phyloP scores from a whole-genome alignment of 2,113 vertebrate genomes.

The Canis aureus region DNA sequence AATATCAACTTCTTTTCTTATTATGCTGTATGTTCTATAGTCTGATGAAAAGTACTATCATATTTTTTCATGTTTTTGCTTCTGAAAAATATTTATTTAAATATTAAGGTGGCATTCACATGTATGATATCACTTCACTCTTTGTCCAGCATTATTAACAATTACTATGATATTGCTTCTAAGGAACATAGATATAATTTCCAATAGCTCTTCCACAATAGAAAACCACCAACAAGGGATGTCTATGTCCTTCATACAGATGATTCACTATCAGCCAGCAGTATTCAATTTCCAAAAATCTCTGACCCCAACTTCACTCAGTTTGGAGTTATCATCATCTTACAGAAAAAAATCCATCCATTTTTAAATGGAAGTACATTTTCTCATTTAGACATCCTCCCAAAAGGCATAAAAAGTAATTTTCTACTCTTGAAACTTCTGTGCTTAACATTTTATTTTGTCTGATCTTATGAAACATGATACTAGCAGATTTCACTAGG shows the following conservation, averaged over 20 bases:
- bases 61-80: constrained; percentile 65
- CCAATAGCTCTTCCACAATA: constrained; percentile 48
- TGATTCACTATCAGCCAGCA: neutral
- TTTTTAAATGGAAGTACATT: constrained; percentile 78
- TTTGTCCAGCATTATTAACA: neutral
- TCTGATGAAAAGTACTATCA: constrained; percentile 15
- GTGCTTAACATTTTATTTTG: constrained; percentile 80
- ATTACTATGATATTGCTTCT: constrained; percentile 8
- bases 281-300: constrained; percentile 15
- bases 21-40: constrained; percentile 54
- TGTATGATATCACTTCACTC: neutral
- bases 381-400: constrained; percentile 81
- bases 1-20: constrained; percentile 67
- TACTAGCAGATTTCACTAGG: constrained; percentile 67
- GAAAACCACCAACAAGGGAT: neutral
- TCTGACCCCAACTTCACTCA: neutral
- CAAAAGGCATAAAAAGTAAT: constrained; percentile 83
- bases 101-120: constrained; percentile 66
- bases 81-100: constrained; percentile 78
- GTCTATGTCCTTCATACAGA: constrained; percentile 10
- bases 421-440: constrained; percentile 77
- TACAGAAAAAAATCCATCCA: constrained; percentile 59
- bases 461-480: constrained; percentile 74
- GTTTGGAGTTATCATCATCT: neutral
- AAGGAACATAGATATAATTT: constrained; percentile 59